phyloP scores from a whole-genome alignment of 2,113 vertebrate species.

The human region DNA sequence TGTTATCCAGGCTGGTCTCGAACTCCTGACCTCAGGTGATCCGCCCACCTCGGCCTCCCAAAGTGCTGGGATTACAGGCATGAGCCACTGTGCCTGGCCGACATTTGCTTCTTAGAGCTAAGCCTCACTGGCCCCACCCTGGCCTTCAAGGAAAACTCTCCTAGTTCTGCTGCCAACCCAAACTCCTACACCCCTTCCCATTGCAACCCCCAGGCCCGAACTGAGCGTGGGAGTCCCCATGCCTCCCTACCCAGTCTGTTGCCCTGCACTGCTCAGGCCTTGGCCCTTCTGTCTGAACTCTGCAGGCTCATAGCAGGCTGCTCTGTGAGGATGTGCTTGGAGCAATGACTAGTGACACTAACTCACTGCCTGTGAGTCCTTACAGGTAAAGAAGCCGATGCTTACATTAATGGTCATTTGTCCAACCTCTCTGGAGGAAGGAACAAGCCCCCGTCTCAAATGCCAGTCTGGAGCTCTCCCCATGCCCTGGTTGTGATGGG shows the following conservation, averaged over 20 bases:
- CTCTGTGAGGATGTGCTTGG: background rate
- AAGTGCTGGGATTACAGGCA: background rate
- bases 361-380: background rate
- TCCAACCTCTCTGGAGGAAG: background rate
- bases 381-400: background rate
- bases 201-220: background rate
- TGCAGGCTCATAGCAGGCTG: background rate
- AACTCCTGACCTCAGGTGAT: background rate
- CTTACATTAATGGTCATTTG: background rate
- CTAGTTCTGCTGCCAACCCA: background rate
- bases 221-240: background rate
- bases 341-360: background rate
- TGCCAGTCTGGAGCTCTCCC: background rate
- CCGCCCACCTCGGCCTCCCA: background rate
- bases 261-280: background rate
- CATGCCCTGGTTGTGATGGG: background rate
- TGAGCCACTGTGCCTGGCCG: background rate
- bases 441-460: background rate
- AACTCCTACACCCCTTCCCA: background rate
- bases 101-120: background rate
- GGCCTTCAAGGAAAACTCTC: background rate
- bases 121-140: background rate
- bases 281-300: background rate
- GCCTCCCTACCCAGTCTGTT: background rate
- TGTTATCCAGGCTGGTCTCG: background rate